Conservation (phyloP, 2,888 invertebrate genomes). For the Cosmorhoe ocellata region DNA sequence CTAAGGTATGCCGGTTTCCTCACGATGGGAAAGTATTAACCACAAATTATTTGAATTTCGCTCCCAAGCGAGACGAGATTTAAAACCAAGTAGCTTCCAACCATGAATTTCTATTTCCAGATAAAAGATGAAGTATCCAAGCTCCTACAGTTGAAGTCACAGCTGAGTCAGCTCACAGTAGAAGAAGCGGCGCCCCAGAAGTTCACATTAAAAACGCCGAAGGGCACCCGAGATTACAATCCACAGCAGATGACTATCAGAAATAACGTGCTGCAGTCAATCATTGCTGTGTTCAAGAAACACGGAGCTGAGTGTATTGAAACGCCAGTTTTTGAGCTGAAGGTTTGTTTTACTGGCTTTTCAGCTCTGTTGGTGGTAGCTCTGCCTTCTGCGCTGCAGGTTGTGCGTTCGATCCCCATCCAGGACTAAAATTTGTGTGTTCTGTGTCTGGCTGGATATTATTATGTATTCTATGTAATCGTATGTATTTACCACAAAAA, state of each 20-base stretch:
- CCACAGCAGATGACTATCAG: conserved; percentile 98
- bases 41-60: too few species aligned
- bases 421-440: too few species aligned
- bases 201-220: conserved; percentile 94
- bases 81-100: too few species aligned
- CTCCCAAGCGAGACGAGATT: too few species aligned
- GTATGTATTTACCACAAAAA: too few species aligned
- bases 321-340: conserved; percentile 98
- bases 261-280: conserved; percentile 91
- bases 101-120: conserved; percentile 73
- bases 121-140: conserved; percentile 93
- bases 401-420: too few species aligned
- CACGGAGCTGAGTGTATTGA: conserved; percentile 99
- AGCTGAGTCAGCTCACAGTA: conserved; percentile 84
- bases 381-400: too few species aligned
- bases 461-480: too few species aligned
- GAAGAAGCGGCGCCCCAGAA: conserved; percentile 86
- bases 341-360: conserved; percentile 77
- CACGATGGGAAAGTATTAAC: too few species aligned
- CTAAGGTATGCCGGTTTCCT: too few species aligned
- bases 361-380: too few species aligned
- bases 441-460: too few species aligned
- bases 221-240: conserved; percentile 96
- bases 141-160: conserved; percentile 90
- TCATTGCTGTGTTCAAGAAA: conserved; percentile 94